These are phyloP conservation scores for Dunckerocampus dactyliophorus DNA, from an alignment of 2,113 vertebrate genomes.

Conservation along the genomic window DNA sequence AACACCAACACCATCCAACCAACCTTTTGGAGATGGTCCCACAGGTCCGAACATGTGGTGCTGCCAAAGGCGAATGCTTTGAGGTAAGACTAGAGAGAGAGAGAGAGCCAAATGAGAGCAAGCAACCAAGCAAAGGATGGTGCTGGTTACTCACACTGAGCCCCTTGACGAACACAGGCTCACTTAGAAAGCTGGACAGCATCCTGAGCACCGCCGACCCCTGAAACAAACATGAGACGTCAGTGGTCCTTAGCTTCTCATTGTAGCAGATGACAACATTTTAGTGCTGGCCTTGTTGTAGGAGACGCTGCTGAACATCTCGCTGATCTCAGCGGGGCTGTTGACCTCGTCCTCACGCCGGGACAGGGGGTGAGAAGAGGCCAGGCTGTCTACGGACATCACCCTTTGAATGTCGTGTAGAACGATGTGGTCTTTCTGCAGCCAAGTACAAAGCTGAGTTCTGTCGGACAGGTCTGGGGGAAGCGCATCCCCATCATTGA, in stretches of 20 bases:
- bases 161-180: slow-evolving; percentile 79
- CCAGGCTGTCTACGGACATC: slow-evolving; percentile 81
- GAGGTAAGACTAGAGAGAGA: slow-evolving; percentile 69
- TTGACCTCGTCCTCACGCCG: slow-evolving; percentile 76
- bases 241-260: neutral
- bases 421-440: slow-evolving; percentile 83
- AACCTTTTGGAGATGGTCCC: slow-evolving; percentile 83
- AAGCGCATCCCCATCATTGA: neutral
- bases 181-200: slow-evolving; percentile 85
- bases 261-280: neutral
- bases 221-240: slow-evolving; percentile 59
- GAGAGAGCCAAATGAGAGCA: neutral
- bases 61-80: slow-evolving; percentile 74
- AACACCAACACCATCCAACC: neutral
- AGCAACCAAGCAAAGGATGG: neutral
- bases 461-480: neutral
- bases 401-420: slow-evolving; percentile 76
- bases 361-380: slow-evolving; percentile 87
- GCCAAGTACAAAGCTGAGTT: slow-evolving; percentile 4
- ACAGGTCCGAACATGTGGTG: slow-evolving; percentile 81
- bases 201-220: slow-evolving; percentile 87
- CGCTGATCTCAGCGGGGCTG: slow-evolving; percentile 80
- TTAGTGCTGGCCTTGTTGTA: slow-evolving; percentile 81
- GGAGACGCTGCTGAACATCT: slow-evolving; percentile 85
- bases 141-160: slow-evolving; percentile 76